Percentiles rank a stretch among this genome's conserved stretches.
phyloP scores from a whole-genome alignment of 2,888 invertebrate species.

The Melinaea marsaeus region DNA sequence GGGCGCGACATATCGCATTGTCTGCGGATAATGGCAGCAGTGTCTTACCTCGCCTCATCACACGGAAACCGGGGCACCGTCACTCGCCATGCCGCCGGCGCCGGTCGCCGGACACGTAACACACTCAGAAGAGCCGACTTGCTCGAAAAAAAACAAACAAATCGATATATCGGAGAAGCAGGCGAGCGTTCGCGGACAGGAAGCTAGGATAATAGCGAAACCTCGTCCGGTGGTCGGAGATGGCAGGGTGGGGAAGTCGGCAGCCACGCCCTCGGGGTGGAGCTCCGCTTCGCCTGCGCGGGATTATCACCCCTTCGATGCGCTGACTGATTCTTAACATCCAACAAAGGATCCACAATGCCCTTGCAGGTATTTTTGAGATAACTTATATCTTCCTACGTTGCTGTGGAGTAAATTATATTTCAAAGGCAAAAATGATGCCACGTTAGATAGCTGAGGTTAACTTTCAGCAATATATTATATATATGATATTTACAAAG shows the following conservation, averaged over 20 bases:
- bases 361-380: conserved; percentile 26
- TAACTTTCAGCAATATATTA: neutral
- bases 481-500: too few species aligned
- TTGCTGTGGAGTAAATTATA: conserved; percentile 3
- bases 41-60: conserved; percentile 36
- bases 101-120: conserved; percentile 43
- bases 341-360: conserved; percentile 30
- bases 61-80: conserved; percentile 38
- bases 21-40: conserved; percentile 12
- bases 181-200: conserved; percentile 74
- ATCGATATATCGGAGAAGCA: conserved; percentile 69
- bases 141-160: conserved; percentile 74
- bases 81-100: conserved; percentile 38
- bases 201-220: conserved; percentile 74
- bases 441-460: neutral
- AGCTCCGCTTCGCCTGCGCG: conserved; percentile 43
- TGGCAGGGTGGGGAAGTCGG: conserved; percentile 40
- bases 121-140: conserved; percentile 58
- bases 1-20: conserved; percentile 20
- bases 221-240: conserved; percentile 50
- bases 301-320: conserved; percentile 39
- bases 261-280: conserved; percentile 47
- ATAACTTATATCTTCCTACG: conserved; percentile 28
- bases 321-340: conserved; percentile 29
- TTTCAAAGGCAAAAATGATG: neutral